phyloP scores from a whole-genome alignment of 2,113 vertebrate genomes.

The Python bivittatus region DNA sequence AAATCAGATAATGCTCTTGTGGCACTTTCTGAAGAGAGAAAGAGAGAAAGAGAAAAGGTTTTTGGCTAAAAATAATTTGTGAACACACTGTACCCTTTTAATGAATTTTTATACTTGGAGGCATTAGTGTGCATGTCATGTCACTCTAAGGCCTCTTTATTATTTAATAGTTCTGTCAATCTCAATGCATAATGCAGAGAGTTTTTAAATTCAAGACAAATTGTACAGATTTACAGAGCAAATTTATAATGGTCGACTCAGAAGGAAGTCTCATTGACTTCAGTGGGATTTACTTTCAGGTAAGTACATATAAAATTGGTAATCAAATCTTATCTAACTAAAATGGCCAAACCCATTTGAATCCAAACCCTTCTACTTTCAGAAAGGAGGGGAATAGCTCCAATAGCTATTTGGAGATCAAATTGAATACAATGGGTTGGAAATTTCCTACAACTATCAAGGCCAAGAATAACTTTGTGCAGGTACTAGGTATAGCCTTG shows the following conservation, averaged over 20 bases:
- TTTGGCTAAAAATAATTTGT: slow-evolving; percentile 10
- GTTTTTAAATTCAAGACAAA: not conserved
- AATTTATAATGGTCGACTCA: not conserved
- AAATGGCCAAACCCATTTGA: not conserved
- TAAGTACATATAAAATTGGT: not conserved
- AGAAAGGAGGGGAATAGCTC: not conserved
- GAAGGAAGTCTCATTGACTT: not conserved
- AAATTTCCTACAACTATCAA: not conserved
- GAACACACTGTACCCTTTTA: not conserved
- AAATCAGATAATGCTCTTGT: not conserved
- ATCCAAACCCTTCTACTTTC: not conserved
- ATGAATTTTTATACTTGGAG: not conserved
- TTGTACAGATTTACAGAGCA: not conserved
- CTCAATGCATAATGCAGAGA: not conserved
- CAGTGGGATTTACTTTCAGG: not conserved
- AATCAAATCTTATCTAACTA: not conserved
- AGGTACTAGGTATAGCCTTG: not conserved
- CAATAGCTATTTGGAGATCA: not conserved
- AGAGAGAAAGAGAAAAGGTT: not conserved
- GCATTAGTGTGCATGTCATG: not conserved
- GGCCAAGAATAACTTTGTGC: not conserved
- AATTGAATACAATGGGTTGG: not conserved
- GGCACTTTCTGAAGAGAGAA: not conserved
- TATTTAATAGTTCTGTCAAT: slow-evolving; percentile 3
- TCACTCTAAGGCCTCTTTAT: not conserved